Conservation (phyloP, 1,140 invertebrate genomes). For the Episyrphus balteatus region DNA sequence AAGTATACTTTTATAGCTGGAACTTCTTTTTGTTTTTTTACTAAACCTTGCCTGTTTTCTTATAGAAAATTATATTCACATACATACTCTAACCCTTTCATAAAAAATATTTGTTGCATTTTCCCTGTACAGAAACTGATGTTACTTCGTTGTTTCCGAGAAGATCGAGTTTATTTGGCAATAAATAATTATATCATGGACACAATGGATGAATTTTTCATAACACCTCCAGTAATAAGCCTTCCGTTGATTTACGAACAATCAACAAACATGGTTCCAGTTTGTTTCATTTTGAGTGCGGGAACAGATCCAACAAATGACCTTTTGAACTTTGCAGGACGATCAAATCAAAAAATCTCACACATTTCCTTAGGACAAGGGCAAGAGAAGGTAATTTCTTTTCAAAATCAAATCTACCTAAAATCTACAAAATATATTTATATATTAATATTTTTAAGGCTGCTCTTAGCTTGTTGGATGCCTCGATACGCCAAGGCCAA, state of each 20-base stretch:
- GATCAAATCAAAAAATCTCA: conserved; percentile 60
- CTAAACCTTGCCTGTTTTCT: too few relatives aligned
- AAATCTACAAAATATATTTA: too few relatives aligned
- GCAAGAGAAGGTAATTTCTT: conserved; percentile 56
- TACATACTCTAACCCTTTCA: too few relatives aligned
- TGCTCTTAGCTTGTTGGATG: conserved; percentile 59
- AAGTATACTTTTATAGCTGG: too few relatives aligned
- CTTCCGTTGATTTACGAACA: conserved; percentile 73
- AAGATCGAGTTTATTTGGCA: conserved; percentile 72
- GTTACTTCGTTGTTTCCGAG: conserved; percentile 72
- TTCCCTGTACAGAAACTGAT: conserved; percentile 48
- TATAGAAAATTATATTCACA: too few relatives aligned
- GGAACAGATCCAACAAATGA: conserved; percentile 80
- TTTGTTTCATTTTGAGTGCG: conserved; percentile 78
- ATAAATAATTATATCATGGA: conserved; percentile 67
- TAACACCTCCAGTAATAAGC: conserved; percentile 72
- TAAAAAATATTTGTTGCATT: too few relatives aligned
- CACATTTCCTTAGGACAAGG: conserved; percentile 81
- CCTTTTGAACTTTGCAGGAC: conserved; percentile 75
- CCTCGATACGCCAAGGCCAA: conserved; percentile 61
- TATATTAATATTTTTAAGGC: conserved; percentile 27
- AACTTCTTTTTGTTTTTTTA: too few relatives aligned
- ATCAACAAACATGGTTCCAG: conserved; percentile 63
- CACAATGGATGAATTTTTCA: conserved; percentile 73
- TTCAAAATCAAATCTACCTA: too few relatives aligned